These are phyloP conservation scores for Nasonia vitripennis DNA, from an alignment of 1,140 invertebrate genomes.

Conservation along the genomic window DNA sequence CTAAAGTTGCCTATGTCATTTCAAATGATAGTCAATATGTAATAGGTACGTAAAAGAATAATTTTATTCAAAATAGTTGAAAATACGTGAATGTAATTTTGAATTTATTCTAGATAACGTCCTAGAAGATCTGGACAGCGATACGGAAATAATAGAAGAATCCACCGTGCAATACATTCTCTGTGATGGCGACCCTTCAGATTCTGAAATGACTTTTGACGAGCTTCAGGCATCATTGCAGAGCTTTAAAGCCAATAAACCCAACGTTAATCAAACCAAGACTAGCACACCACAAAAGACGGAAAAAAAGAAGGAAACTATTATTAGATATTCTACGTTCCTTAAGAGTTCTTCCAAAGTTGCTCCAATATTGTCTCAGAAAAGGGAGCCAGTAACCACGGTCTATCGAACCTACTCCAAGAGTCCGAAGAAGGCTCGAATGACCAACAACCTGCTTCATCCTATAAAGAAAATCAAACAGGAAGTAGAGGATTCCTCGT, in stretches of 20 bases:
- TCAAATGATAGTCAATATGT: slow-evolving; percentile 23
- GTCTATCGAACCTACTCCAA: slow-evolving; percentile 31
- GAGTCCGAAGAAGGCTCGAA: slow-evolving; percentile 19
- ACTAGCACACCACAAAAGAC: background rate
- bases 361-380: background rate
- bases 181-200: slow-evolving; percentile 65
- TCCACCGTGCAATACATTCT: slow-evolving; percentile 72
- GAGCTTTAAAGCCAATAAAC: slow-evolving; percentile 54
- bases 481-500: slow-evolving; percentile 25
- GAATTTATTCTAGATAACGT: slow-evolving; percentile 7
- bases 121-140: slow-evolving; percentile 52
- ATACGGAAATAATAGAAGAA: slow-evolving; percentile 64
- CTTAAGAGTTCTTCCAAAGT: slow-evolving; percentile 7
- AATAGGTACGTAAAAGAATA: slow-evolving; percentile 25
- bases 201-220: slow-evolving; percentile 71
- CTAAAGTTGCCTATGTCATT: slow-evolving; percentile 18
- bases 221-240: slow-evolving; percentile 66
- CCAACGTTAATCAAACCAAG: slow-evolving; percentile 48
- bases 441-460: slow-evolving; percentile 35
- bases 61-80: background rate
- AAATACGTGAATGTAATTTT: slow-evolving; percentile 1
- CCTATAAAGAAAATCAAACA: slow-evolving; percentile 32
- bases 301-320: slow-evolving; percentile 37
- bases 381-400: background rate
- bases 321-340: slow-evolving; percentile 2